Evolutionary conservation across 2,113 vertebrate genomes (phyloP), one percentile per base, ranked within the genome.

Genomic region (Protobothrops flavoviridis): DNA sequence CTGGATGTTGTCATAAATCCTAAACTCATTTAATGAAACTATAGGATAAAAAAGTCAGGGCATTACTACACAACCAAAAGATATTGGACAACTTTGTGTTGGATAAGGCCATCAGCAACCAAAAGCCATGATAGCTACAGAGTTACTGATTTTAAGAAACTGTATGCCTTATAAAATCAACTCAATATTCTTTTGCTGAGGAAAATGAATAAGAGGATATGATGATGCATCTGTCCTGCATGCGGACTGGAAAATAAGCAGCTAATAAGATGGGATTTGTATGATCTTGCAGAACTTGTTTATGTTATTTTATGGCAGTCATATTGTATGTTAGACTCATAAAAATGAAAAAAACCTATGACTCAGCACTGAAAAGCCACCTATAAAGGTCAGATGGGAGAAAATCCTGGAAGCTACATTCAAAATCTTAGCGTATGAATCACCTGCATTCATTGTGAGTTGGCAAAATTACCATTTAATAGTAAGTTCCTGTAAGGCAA

Each of bases 371-470:
- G 10, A 61, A 50, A 39, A 57, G 21, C 21, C 33, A 6, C 5
- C 23, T 57, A 48, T 33, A 88, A 92, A 92, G 50, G 87, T 53
- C 26, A 89, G 50, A 52, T 52, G 69, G 29, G 33, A 26, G 50
- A 43, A 29, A 39, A 74, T 55, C 50, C 23, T 74, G 91, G 59
- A 88, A 55, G 13, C 33, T 21, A 15, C 56, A 26, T 59, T 61
- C 43, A 87, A 85, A 29, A 55, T 29, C 86, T 88, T 55, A 69
- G 89, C 23, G 24, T 53, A 64, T 92, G 59, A 74, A 52, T 92
- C 87, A 89, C 33, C 50, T 59, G 94, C 94, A 93, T 94, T 95
- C 0, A 12, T 64, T 93, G 92, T n/a, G 94, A 94, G 91, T 95
- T 93, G 91, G 94, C 61, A 74, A n/a, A 2, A 2, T 1, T 59